These are phyloP conservation scores for Monarcha castaneiventris DNA, from an alignment of 2,113 vertebrate genomes.

Conservation along the genomic window DNA sequence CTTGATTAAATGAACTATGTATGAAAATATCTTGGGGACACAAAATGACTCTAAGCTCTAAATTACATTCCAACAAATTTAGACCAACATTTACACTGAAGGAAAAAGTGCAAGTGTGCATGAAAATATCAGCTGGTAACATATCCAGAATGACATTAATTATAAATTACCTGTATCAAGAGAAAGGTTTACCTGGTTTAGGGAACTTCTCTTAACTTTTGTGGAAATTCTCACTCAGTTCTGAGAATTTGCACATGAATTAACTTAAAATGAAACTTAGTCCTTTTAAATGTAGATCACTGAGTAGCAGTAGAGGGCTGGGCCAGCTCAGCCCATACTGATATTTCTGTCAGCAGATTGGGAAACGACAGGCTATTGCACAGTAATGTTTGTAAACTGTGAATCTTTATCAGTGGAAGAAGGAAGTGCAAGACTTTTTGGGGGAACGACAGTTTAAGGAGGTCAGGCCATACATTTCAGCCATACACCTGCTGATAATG, in stretches of 20 bases:
- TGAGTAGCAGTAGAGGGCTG: background rate
- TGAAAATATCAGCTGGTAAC: background rate
- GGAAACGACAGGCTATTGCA: background rate
- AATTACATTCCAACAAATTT: background rate
- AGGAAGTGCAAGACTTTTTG: background rate
- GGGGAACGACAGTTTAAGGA: background rate
- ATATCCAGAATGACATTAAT: background rate
- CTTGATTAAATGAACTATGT: background rate
- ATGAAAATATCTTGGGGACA: conserved; percentile 35
- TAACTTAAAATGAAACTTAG: background rate
- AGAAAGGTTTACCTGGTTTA: background rate
- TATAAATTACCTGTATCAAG: background rate
- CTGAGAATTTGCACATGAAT: background rate
- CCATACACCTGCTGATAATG: rapidly evolving
- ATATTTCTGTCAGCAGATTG: background rate
- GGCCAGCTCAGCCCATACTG: background rate
- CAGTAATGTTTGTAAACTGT: background rate
- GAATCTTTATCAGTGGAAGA: background rate
- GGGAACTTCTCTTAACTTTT: background rate
- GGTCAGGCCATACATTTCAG: background rate
- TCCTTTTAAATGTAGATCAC: background rate
- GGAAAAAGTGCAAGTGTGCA: background rate
- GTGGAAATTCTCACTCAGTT: background rate
- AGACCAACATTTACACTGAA: background rate
- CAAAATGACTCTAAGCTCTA: background rate